Percentiles rank a stretch among this genome's conserved stretches.
Conservation (phyloP, 2,797 vertebrate genomes). For the Etheostoma nigrum region DNA sequence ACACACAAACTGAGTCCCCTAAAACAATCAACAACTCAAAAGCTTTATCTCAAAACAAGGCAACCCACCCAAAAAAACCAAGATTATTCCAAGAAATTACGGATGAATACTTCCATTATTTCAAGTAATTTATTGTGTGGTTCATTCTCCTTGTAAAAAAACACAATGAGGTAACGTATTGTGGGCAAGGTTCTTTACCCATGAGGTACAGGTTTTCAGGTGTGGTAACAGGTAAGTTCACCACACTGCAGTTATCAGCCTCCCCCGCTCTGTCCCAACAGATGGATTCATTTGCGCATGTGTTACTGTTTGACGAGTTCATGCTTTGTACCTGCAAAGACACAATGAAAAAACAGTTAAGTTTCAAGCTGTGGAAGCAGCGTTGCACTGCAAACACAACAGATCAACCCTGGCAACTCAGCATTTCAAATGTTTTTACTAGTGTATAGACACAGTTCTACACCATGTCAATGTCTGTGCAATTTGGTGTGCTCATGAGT, state of each 20-base stretch:
- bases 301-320: conserved; percentile 93
- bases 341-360: not conserved
- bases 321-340: conserved; percentile 89
- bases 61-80: not conserved
- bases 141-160: not conserved
- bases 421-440: not conserved
- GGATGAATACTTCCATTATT: not conserved
- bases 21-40: not conserved
- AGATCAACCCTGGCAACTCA: not conserved
- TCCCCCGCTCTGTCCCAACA: conserved; percentile 91
- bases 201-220: conserved; percentile 98
- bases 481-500: not conserved
- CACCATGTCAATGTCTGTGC: too few relatives aligned
- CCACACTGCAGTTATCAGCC: conserved; percentile 87
- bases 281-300: conserved; percentile 90
- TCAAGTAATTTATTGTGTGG: not conserved
- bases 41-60: not conserved
- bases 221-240: conserved; percentile 92
- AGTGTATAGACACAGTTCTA: too few relatives aligned
- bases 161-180: not conserved
- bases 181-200: conserved; percentile 83
- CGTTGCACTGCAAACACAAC: not conserved
- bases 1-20: conserved; percentile 2
- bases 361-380: not conserved
- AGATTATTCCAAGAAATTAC: too few relatives aligned